A percentile compares a stretch with the other conserved stretches of the same genome.
Evolutionary conservation across 2,888 invertebrate genomes (phyloP).

Genomic region (Trachelus iudaicus): DNA sequence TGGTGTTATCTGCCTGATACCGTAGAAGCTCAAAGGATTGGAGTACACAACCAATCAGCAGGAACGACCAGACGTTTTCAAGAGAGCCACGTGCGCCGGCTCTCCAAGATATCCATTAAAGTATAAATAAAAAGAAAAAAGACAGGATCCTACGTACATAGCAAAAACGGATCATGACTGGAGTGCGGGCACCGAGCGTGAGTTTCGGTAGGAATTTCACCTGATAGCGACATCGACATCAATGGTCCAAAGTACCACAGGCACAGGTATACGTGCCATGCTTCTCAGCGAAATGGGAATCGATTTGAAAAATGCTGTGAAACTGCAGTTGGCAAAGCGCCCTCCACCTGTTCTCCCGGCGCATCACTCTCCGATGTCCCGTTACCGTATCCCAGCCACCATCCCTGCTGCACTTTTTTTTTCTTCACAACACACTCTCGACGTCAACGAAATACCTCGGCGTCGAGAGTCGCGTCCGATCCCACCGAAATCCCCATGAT

Average conservation of each 20-base stretch:
- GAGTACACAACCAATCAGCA: neutral
- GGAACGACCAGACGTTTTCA: neutral
- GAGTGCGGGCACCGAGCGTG: neutral
- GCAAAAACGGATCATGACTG: neutral
- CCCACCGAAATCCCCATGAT: neutral
- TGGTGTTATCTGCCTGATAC: neutral
- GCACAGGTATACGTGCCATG: constrained; percentile 14
- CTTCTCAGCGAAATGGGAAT: constrained; percentile 55
- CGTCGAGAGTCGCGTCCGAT: neutral
- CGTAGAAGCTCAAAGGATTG: neutral
- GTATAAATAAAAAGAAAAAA: neutral
- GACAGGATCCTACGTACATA: neutral
- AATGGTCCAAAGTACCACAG: constrained; percentile 7
- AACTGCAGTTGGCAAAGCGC: constrained; percentile 57
- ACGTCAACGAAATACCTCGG: constrained; percentile 17
- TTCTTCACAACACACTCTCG: neutral
- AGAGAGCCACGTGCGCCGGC: neutral
- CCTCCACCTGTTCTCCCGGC: constrained; percentile 41
- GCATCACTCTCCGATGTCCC: constrained; percentile 19
- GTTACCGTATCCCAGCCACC: neutral
- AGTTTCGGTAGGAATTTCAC: constrained; percentile 12
- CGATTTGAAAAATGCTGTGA: constrained; percentile 53
- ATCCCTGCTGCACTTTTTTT: neutral
- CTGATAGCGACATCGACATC: constrained; percentile 11
- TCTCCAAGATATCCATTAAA: neutral